Base-by-base conservation (phyloP, 2,888 invertebrate species). In the Diabrotica balteata region DNA sequence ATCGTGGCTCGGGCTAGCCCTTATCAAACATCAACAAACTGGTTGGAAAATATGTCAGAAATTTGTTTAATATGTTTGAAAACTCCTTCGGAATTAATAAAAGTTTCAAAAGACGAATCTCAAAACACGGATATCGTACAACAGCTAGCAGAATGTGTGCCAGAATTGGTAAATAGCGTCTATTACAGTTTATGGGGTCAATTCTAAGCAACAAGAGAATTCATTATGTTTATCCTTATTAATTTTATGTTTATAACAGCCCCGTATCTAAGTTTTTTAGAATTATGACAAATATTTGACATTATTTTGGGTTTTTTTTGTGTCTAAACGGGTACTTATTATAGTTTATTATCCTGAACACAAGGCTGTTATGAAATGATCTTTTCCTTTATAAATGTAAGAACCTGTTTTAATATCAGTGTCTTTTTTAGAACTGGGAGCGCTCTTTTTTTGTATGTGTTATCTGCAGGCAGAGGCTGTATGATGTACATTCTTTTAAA, bases 401-500 rank as follows among this genome's bases (percentile, higher is more conserved):
- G 4, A 32, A 32, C 61, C 64, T 43, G 58, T 55, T 22, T 55
- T 65, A 2, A 2, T 2, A 32, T 32, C 32, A 32, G 32, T 32
- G 32, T 32, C 46, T 22, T 60, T 72, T 58, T 46, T 53, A 78
- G 78, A 71, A 80, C 57, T 80, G 80, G 79, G 72, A 70, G 64
- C 67, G 70, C 45, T 69, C 70, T 43, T 72, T 75, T 44, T 58
- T 69, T 32, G 71, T 81, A 50, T 82, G 81, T 66, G 45, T 22
- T 7, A 43, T 62, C 6, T 82, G 82, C 69, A 66, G 69, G 10
- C 57, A 75, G 42, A 72, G 78, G 59, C 68, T 82, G n/a, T 74
- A 79, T 58, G 73, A 71, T 11, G 73, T 77, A 0, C 77, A 75
- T 63, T 70, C 70, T n/a, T 82, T 82, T 69, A 74, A 77, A 60